Conservation (phyloP, 2,113 vertebrate species). For the Brachyhypopomus gauderio region DNA sequence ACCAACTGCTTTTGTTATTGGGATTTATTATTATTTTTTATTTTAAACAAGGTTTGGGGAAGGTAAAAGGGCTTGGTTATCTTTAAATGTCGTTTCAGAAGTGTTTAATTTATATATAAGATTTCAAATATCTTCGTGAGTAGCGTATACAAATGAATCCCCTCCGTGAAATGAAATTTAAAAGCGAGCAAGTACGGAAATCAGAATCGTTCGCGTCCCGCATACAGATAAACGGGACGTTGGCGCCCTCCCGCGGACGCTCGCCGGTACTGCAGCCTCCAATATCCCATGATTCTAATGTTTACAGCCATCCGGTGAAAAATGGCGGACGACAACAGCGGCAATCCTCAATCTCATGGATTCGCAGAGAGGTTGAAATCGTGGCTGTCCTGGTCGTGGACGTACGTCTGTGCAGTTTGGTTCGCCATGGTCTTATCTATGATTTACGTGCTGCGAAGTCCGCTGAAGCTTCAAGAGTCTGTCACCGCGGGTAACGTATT, state of each 20-base stretch:
- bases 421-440: slow-evolving; percentile 83
- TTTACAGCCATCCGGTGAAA: slow-evolving; percentile 80
- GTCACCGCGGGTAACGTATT: slow-evolving; percentile 83
- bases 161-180: too few species aligned
- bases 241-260: slow-evolving; percentile 28
- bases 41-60: neutral
- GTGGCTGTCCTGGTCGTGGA: slow-evolving; percentile 82
- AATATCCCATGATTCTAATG: slow-evolving; percentile 80
- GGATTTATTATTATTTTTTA: neutral
- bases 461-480: slow-evolving; percentile 88
- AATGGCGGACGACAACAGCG: slow-evolving; percentile 76
- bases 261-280: slow-evolving; percentile 48
- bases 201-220: too few species aligned
- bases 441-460: slow-evolving; percentile 86
- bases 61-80: too few species aligned
- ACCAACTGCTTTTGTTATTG: slow-evolving; percentile 29
- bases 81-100: too few species aligned
- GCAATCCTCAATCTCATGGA: slow-evolving; percentile 74
- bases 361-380: slow-evolving; percentile 77
- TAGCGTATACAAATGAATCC: too few species aligned
- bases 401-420: slow-evolving; percentile 82
- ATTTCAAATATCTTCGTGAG: too few species aligned
- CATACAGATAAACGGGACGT: neutral
- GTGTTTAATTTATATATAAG: too few species aligned
- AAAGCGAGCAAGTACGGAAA: neutral